Evolutionary conservation across 2,888 invertebrate species (phyloP), one percentile per base, ranked within the genome.

Genomic region (Saturnia pavonia): DNA sequence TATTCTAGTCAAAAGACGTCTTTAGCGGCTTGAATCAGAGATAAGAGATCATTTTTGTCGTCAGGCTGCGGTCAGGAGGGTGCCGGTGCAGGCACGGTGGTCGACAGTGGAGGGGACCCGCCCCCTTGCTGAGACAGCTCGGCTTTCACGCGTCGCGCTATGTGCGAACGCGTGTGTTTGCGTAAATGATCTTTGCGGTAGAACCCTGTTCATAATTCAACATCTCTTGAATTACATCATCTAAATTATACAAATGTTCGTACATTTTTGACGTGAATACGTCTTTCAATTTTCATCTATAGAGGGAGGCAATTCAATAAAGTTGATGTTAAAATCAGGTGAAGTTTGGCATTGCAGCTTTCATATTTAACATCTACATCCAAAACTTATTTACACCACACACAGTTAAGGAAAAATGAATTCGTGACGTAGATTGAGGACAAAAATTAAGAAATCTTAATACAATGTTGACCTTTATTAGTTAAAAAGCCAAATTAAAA

Each of bases 121-220:
- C 77, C 91, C 70, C 91, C 90, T 88, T 96, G 96, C 83, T 96
- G 97, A 67, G 97, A 96, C 78, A 97, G 94, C 88, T 97, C 97
- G 16, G 97, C 97, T 89, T 97, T 97, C 70, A 97, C 97, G 74
- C 97, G 96, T 71, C 97, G 95, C 63, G 97, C 97, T 87, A 97
- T 97, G 87, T 97, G 97, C 74, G 97, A 97, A 66, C 97, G 95
- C 60, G 97, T 97, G 87, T 97, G 97, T 85, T 97, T 97, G 81
- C 97, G 95, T 73, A 98, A 94, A 89, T 97, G 97, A 90, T 97
- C 97, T 84, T 97, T 97, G 78, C 98, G 96, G 90, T 98, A 97
- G 91, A 98, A 98, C 70, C 97, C 95, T 95, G 80, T 0, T 14
- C 68, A 42, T 7, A n/a, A 43, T 27, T 40, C 25, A 40, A n/a